Conservation (phyloP, 2,888 invertebrate genomes). For the Slavum lentiscoides region DNA sequence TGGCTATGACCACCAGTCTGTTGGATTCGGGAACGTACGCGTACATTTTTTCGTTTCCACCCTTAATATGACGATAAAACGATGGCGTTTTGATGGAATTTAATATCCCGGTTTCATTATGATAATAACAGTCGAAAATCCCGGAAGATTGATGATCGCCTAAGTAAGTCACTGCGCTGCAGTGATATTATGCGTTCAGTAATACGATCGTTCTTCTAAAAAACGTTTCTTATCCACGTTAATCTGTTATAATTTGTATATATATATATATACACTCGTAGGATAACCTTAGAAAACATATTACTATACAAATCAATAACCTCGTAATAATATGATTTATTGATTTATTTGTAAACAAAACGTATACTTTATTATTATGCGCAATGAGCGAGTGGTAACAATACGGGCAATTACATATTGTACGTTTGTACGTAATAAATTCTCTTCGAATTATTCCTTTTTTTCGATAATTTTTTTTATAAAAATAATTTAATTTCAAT, state of each 20-base stretch:
- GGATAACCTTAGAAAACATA: not conserved
- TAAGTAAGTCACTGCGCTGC: not conserved
- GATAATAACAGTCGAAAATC: not conserved
- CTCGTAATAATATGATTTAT: not conserved
- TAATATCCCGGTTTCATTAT: not conserved
- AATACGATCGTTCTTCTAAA: constrained; percentile 2
- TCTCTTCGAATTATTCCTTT: not conserved
- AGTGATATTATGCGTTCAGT: not conserved
- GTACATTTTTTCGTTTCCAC: too few relatives aligned
- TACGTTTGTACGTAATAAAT: not conserved
- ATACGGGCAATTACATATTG: not conserved
- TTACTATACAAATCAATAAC: constrained; percentile 1
- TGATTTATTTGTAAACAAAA: not conserved
- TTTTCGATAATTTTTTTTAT: not conserved
- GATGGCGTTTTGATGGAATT: not conserved
- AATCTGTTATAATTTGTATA: not conserved
- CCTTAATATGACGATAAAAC: too few relatives aligned
- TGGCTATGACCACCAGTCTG: too few relatives aligned
- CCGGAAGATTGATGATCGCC: constrained; percentile 1
- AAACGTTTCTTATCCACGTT: constrained; percentile 2
- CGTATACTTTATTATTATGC: too few relatives aligned
- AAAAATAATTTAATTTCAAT: not conserved
- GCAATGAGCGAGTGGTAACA: too few relatives aligned
- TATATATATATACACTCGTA: too few relatives aligned
- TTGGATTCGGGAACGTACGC: too few relatives aligned